phyloP scores from a whole-genome alignment of 2,888 invertebrate genomes.

The Netelia melanura region DNA sequence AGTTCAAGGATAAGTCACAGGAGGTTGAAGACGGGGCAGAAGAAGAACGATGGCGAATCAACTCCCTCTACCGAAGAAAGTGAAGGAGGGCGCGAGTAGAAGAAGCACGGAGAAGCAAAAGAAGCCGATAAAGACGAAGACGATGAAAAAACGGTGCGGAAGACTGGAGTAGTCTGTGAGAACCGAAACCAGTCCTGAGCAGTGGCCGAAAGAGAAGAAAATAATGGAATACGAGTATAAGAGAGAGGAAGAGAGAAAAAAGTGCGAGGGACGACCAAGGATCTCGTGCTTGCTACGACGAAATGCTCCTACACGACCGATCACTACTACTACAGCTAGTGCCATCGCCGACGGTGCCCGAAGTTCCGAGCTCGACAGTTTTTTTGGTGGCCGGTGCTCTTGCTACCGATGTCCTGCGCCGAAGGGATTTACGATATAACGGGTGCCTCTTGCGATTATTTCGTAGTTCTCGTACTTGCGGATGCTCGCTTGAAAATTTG shows the following conservation, averaged over 20 bases:
- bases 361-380: constrained; percentile 71
- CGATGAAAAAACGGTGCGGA: constrained; percentile 44
- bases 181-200: constrained; percentile 74
- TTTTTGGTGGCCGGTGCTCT: constrained; percentile 68
- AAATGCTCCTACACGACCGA: constrained; percentile 35
- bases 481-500: neutral
- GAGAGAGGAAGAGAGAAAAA: constrained; percentile 32
- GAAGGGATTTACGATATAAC: constrained; percentile 66
- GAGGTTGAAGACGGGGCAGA: constrained; percentile 32
- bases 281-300: constrained; percentile 62
- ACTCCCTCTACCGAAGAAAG: constrained; percentile 44
- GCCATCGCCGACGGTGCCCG: constrained; percentile 52
- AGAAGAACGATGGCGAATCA: constrained; percentile 45
- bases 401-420: constrained; percentile 41
- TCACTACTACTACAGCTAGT: constrained; percentile 30
- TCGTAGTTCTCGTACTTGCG: neutral
- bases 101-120: constrained; percentile 39
- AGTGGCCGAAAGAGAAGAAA: constrained; percentile 56
- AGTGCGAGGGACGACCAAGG: constrained; percentile 29
- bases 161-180: constrained; percentile 71
- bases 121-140: constrained; percentile 32
- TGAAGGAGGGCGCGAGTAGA: constrained; percentile 39
- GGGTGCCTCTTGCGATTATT: constrained; percentile 56
- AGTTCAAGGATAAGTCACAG: constrained; percentile 37
- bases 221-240: constrained; percentile 10